Evolutionary conservation across 1,140 invertebrate genomes (phyloP).

Genomic region (Drepana arcuata): DNA sequence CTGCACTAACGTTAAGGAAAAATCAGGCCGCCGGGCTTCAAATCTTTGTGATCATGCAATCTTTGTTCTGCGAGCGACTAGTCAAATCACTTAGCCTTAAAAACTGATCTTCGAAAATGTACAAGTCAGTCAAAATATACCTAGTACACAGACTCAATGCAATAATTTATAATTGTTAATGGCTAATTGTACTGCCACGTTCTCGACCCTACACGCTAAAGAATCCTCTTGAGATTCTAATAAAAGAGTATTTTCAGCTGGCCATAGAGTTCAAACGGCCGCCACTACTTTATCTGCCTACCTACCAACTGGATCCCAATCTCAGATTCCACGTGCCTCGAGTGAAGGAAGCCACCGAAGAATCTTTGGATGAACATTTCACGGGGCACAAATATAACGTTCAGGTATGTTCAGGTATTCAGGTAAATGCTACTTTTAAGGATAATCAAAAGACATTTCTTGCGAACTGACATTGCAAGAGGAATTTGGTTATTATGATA

Average conservation of each 20-base stretch:
- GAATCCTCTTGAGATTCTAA: too few relatives aligned
- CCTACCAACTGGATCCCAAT: constrained; percentile 39
- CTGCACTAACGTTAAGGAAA: too few relatives aligned
- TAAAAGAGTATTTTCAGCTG: constrained; percentile 32
- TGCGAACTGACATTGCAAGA: too few relatives aligned
- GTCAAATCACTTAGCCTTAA: background rate
- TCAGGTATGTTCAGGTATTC: too few relatives aligned
- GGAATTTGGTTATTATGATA: too few relatives aligned
- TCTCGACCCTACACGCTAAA: too few relatives aligned
- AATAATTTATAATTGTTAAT: background rate
- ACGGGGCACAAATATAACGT: constrained; percentile 41
- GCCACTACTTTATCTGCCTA: constrained; percentile 28
- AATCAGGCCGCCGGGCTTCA: too few relatives aligned
- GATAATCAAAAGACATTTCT: too few relatives aligned
- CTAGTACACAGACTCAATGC: background rate
- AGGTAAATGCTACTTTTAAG: too few relatives aligned
- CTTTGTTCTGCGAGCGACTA: background rate
- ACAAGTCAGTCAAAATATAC: background rate
- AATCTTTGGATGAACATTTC: constrained; percentile 35
- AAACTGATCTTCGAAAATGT: background rate
- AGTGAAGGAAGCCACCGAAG: constrained; percentile 25
- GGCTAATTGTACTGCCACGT: too few relatives aligned
- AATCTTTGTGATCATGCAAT: too few relatives aligned
- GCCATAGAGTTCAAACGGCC: constrained; percentile 50
- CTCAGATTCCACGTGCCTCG: constrained; percentile 22